These are phyloP conservation scores for Thalassophryne amazonica DNA, from an alignment of 2,797 vertebrate genomes.

Conservation along the genomic window DNA sequence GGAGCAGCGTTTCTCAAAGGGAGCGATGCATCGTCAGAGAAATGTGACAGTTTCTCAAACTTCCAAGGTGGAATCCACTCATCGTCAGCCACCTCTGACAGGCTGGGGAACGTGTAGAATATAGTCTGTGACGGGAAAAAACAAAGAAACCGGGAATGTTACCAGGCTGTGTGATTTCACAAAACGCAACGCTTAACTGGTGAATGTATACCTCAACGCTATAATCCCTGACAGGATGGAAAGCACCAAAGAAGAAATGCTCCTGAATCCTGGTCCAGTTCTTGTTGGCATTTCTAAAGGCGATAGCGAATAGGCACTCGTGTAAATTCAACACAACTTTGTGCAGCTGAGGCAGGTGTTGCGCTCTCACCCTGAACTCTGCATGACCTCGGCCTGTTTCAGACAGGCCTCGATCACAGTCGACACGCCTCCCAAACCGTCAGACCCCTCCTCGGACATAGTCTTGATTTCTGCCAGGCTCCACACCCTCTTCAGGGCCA, in stretches of 20 bases:
- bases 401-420: conserved; percentile 87
- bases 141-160: background rate
- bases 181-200: background rate
- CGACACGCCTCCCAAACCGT: conserved; percentile 76
- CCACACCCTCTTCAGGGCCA: conserved; percentile 93
- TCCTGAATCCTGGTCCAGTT: conserved; percentile 95
- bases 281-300: conserved; percentile 87
- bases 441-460: conserved; percentile 32
- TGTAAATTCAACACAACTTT: background rate
- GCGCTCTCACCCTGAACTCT: conserved; percentile 82
- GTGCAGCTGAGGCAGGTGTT: background rate
- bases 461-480: conserved; percentile 61
- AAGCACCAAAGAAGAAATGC: conserved; percentile 91
- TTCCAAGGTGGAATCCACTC: conserved; percentile 89
- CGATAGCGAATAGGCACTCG: conserved; percentile 4
- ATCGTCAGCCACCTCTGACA: conserved; percentile 89
- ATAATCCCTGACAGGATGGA: conserved; percentile 89
- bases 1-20: conserved; percentile 69
- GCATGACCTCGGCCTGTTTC: conserved; percentile 87
- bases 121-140: conserved; percentile 78
- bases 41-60: conserved; percentile 78
- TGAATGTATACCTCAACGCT: conserved; percentile 86
- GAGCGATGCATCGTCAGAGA: conserved; percentile 61
- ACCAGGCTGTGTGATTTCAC: background rate
- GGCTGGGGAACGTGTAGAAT: conserved; percentile 86